A percentile compares a stretch with the other conserved stretches of the same genome.
These are phyloP conservation scores for Menura novaehollandiae DNA, from an alignment of 2,113 vertebrate species.

Conservation along the genomic window DNA sequence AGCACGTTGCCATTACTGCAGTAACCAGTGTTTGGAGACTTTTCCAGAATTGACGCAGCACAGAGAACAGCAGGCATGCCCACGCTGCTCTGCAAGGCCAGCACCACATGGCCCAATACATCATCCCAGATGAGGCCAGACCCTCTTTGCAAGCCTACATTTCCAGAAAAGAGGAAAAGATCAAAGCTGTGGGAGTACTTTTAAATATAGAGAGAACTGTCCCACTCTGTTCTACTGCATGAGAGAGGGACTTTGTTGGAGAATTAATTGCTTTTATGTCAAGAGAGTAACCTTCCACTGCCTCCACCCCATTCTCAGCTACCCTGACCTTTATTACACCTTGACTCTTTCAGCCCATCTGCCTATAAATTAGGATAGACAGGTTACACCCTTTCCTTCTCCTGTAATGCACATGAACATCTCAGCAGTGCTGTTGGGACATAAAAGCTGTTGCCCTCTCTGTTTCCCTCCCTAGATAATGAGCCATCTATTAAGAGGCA, in stretches of 20 bases:
- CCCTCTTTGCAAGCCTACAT: background rate
- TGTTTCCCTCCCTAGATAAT: slow-evolving; percentile 57
- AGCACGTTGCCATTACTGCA: background rate
- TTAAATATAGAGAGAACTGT: background rate
- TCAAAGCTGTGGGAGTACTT: slow-evolving; percentile 29
- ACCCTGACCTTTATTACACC: slow-evolving; percentile 15
- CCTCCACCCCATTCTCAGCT: background rate
- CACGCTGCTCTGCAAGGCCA: background rate
- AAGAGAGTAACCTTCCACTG: background rate
- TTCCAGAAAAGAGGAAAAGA: slow-evolving; percentile 36
- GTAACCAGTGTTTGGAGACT: background rate
- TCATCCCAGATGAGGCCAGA: slow-evolving; percentile 20
- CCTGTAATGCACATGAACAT: background rate
- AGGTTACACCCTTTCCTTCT: background rate
- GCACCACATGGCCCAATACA: slow-evolving; percentile 9
- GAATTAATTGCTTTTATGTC: background rate
- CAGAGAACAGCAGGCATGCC: background rate
- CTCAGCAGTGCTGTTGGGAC: slow-evolving; percentile 8
- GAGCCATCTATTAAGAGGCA: slow-evolving; percentile 26
- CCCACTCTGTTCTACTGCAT: background rate
- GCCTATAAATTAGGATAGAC: slow-evolving; percentile 21
- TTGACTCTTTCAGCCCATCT: slow-evolving; percentile 12
- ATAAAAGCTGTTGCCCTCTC: slow-evolving; percentile 27
- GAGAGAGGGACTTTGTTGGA: background rate
- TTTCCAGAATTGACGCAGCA: background rate